A percentile compares a stretch with the other conserved stretches of the same genome.
Conservation (phyloP, 2,797 vertebrate species). For the Ciconia nigra region DNA sequence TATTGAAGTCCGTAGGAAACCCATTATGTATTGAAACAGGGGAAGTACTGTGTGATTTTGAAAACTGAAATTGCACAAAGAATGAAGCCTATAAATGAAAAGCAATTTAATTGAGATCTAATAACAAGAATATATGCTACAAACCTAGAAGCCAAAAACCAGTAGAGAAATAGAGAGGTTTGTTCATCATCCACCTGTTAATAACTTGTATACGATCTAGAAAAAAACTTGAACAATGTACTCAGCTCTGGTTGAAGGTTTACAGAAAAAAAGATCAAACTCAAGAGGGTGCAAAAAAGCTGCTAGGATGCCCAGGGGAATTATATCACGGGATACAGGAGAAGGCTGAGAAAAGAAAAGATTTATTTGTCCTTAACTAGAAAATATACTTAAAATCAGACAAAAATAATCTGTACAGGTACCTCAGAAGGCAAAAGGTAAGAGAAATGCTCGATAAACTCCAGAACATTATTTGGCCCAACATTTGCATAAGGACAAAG, state of each 20-base stretch:
- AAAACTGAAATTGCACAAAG: background rate
- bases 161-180: background rate
- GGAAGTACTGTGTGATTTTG: background rate
- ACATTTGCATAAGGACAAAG: background rate
- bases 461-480: background rate
- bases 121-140: background rate
- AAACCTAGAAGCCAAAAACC: background rate
- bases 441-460: background rate
- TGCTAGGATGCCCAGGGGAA: accelerated
- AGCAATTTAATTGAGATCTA: background rate
- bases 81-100: background rate
- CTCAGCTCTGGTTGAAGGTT: background rate
- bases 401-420: background rate
- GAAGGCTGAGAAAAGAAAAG: background rate
- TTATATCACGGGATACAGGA: background rate
- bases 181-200: background rate
- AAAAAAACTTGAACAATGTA: background rate
- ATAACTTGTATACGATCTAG: background rate
- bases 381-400: background rate
- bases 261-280: background rate
- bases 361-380: background rate
- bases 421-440: background rate
- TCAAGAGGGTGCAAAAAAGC: background rate
- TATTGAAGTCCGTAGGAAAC: background rate
- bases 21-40: background rate